Conservation (phyloP, 2,113 vertebrate genomes). For the Melanerpes formicivorus region DNA sequence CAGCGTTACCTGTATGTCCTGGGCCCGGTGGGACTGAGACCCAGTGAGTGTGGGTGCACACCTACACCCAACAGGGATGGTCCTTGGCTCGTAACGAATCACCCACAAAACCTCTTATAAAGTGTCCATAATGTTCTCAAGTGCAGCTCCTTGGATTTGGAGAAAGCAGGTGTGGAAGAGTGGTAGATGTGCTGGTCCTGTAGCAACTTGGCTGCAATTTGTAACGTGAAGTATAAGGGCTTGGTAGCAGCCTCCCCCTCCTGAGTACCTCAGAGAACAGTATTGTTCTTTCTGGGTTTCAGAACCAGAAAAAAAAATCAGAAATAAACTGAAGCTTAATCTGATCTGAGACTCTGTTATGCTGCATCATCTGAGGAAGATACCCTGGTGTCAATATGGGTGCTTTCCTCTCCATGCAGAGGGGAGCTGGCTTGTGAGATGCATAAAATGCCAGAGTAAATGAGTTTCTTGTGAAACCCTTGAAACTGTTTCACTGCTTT, state of each 20-base stretch:
- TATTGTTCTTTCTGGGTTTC: background rate
- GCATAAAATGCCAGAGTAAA: background rate
- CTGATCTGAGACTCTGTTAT: background rate
- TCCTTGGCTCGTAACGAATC: background rate
- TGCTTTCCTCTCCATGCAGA: background rate
- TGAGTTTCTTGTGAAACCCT: background rate
- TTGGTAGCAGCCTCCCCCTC: background rate
- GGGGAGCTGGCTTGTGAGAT: background rate
- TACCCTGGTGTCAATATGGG: fast-evolving
- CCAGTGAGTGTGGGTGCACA: background rate
- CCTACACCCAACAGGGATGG: background rate
- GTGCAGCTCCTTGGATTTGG: background rate
- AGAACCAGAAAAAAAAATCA: background rate
- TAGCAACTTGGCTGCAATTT: background rate
- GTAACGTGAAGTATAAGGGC: background rate
- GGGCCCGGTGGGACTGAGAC: fast-evolving
- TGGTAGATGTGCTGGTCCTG: background rate
- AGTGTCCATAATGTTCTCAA: background rate
- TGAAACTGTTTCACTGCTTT: background rate
- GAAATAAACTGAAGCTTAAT: background rate
- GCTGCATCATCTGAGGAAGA: background rate
- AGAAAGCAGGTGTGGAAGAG: background rate
- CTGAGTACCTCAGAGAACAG: background rate
- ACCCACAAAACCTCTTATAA: fast-evolving
- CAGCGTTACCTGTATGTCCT: background rate